Base-by-base conservation (phyloP, 1,140 invertebrate genomes). In the Harlomillsia oculata region DNA sequence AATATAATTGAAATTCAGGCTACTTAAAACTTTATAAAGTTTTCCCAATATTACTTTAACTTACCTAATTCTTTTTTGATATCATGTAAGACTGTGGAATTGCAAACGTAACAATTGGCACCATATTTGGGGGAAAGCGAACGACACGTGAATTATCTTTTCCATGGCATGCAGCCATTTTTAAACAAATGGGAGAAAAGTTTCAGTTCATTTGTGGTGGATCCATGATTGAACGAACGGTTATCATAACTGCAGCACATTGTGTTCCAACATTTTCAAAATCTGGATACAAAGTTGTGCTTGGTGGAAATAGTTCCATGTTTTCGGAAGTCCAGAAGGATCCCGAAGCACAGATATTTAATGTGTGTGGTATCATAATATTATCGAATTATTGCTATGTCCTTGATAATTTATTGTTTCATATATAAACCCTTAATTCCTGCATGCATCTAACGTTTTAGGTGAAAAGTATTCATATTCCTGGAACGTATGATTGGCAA, bases 141-240 rank as follows among this genome's bases (percentile, higher is more conserved):
- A 41, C 44, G 5, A 49, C 20, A 9, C 13, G 28, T 29, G 29
- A 29, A 49, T 28, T 40, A 4, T 25, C 30, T 23, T 56, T 56
- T 41, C 53, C 53, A 8, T 56, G 53, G 53, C 53, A 56, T 26
- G 23, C 40, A n/a, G 45, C 53, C 9, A 56, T 56, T 16, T 56
- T 40, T 30, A 36, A 49, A 8, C 14, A 21, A 39, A 29, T 5
- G 2, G 37, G 23, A 20, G 37, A 45, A 11, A 8, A 45, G 8
- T 54, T 30, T 28, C 32, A 56, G 18, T 56, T 37, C 21, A 56
- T 56, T 3, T 49, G 43, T 28, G 53, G 53, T 18, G 53, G 53
- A 26, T 54, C 53, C 2, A 20, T 54, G 41, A 37, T 54, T 5
- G 40, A 44, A 28, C 45, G 25, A 28, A 45, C 13, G 1, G n/a